Percentiles rank a stretch among this genome's conserved stretches.
Evolutionary conservation across 2,113 vertebrate species (phyloP).

Genomic region (Ginglymostoma cirratum): DNA sequence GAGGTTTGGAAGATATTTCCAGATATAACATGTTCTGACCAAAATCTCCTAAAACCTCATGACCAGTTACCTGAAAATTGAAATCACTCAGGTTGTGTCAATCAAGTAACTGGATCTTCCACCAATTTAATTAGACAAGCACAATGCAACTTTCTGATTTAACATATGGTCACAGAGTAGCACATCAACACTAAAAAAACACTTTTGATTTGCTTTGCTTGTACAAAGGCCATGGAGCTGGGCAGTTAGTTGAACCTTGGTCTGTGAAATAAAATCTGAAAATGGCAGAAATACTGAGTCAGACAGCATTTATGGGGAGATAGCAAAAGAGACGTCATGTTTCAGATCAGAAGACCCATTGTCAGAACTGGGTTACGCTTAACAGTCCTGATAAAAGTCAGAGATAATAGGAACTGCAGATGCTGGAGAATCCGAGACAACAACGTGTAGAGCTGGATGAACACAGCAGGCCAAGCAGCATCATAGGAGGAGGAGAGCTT

Average conservation of each 20-base stretch:
- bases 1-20: not conserved
- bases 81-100: not conserved
- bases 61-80: not conserved
- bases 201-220: too few species aligned
- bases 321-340: not conserved
- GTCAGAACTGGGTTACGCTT: not conserved
- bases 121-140: not conserved
- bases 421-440: too few species aligned
- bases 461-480: too few species aligned
- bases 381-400: not conserved
- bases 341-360: too few species aligned
- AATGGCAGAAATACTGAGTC: not conserved
- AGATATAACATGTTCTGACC: not conserved
- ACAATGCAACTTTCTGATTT: not conserved
- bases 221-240: not conserved
- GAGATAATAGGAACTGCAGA: too few species aligned
- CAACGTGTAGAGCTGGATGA: too few species aligned
- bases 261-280: not conserved
- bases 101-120: not conserved
- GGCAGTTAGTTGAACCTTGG: not conserved
- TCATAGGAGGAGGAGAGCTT: too few species aligned
- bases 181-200: not conserved
- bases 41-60: not conserved
- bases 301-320: not conserved
- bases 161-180: not conserved